These are phyloP conservation scores for Leptopterna dolabrata DNA, from an alignment of 2,888 invertebrate species.

Conservation along the genomic window DNA sequence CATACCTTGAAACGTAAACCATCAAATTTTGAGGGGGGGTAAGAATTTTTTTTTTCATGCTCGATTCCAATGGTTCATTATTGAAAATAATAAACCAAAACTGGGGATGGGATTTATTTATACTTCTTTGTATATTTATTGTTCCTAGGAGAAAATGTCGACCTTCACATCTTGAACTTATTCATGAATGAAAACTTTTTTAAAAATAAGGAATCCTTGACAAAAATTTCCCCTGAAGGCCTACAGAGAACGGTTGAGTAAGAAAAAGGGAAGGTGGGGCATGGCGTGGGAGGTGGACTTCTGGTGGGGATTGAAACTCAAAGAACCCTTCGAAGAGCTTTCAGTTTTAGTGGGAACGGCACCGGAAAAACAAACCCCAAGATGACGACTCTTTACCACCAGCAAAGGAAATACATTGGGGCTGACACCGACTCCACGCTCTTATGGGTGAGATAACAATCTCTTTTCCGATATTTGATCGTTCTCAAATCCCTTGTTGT, in stretches of 20 bases:
- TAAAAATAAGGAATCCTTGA: not conserved
- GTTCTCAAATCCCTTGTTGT: not conserved
- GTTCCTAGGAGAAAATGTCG: too few relatives aligned
- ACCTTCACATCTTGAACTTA: not conserved
- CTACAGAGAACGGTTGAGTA: not conserved
- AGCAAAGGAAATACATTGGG: constrained; percentile 40
- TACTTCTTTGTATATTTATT: too few relatives aligned
- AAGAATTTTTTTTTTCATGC: too few relatives aligned
- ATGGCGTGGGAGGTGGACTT: constrained; percentile 35
- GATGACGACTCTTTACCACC: constrained; percentile 37
- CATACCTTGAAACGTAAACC: too few relatives aligned
- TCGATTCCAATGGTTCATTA: too few relatives aligned
- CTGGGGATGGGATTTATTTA: too few relatives aligned
- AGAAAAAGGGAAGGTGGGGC: constrained; percentile 20
- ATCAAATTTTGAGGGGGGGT: too few relatives aligned
- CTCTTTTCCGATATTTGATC: not conserved
- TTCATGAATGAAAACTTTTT: not conserved
- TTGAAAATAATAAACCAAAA: too few relatives aligned
- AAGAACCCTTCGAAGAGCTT: not conserved
- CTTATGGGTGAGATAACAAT: constrained; percentile 43
- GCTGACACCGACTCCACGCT: constrained; percentile 45
- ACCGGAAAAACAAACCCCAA: not conserved
- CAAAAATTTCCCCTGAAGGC: constrained; percentile 10
- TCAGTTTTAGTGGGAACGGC: constrained; percentile 45
- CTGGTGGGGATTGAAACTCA: constrained; percentile 37